These are phyloP conservation scores for Cyanistes caeruleus DNA, from an alignment of 2,113 vertebrate genomes.

Conservation along the genomic window DNA sequence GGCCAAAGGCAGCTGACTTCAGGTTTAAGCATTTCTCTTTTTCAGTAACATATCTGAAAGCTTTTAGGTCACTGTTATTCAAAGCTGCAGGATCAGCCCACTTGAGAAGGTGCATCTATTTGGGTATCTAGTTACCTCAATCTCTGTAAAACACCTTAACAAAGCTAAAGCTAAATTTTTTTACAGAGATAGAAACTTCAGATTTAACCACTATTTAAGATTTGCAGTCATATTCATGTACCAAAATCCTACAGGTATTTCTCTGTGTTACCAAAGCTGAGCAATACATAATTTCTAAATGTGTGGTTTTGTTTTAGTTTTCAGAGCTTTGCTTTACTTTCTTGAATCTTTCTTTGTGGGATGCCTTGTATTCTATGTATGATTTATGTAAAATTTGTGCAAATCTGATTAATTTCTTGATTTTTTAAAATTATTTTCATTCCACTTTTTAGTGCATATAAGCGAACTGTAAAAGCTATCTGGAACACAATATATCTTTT, in stretches of 20 bases:
- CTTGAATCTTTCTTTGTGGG: background rate
- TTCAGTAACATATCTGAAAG: background rate
- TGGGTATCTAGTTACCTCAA: background rate
- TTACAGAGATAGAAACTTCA: background rate
- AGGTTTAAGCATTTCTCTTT: background rate
- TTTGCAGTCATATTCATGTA: background rate
- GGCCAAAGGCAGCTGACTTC: background rate
- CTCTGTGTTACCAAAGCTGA: background rate
- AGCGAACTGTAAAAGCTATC: background rate
- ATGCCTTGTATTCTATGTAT: background rate
- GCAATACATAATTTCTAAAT: background rate
- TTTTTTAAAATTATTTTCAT: background rate
- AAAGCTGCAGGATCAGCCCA: background rate
- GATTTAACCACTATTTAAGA: background rate
- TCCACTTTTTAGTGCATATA: background rate
- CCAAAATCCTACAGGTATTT: background rate
- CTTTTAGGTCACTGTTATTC: background rate
- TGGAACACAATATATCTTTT: background rate
- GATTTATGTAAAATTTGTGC: background rate
- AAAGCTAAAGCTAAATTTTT: background rate
- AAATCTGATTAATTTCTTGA: background rate
- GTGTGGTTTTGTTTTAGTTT: background rate
- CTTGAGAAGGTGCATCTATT: background rate
- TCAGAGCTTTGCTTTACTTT: background rate
- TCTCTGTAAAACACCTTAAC: background rate